Base-by-base conservation (phyloP, 2,113 vertebrate genomes). In the Corythornis cristatus region DNA sequence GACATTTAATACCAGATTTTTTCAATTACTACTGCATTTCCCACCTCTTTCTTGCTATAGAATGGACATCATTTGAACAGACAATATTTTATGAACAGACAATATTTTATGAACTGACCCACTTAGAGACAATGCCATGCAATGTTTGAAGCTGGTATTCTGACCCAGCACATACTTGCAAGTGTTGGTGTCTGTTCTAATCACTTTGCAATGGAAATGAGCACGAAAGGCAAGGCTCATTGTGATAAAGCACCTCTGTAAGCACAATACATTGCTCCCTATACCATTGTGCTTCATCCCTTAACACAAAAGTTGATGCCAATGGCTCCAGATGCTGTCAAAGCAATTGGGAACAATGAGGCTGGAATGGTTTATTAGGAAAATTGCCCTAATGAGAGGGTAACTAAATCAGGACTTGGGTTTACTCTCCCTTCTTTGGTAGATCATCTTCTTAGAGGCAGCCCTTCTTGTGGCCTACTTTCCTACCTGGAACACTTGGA, bases 61-160 rank as follows among this genome's bases (percentile, higher is more conserved):
- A 57, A 56, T 7, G 48, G 85, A 8, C 56, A 83, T 56, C 22
- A 77, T 67, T 93, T 90, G 43, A 93, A 80, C 68, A 65, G 86
- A 62, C 31, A 79, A 64, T 83, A 90, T 83, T 91, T 96, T 89
- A 62, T 88, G 76, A 90, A 84, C 68, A 78, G 83, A 70, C 31
- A 75, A 75, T 83, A 90, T 83, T 92, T 96, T 88, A 62, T 88
- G 76, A 90, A 84, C 68, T 93, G 92, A 83, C 93, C 95, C 83
- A 95, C 75, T 95, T 93, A 81, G 65, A 90, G 65, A 95, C 48
- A 88, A 88, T 78, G 61, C 26, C 40, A 43, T 56, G 60, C 48
- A 83, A 60, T 21, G 8, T 90, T 86, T 95, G 79, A 92, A 86
- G 80, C 18, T 35, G 48, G 11, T 83, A 12, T 93, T 92, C 57